Evolutionary conservation across 2,113 vertebrate species (phyloP).

Genomic region (Petaurus breviceps): DNA sequence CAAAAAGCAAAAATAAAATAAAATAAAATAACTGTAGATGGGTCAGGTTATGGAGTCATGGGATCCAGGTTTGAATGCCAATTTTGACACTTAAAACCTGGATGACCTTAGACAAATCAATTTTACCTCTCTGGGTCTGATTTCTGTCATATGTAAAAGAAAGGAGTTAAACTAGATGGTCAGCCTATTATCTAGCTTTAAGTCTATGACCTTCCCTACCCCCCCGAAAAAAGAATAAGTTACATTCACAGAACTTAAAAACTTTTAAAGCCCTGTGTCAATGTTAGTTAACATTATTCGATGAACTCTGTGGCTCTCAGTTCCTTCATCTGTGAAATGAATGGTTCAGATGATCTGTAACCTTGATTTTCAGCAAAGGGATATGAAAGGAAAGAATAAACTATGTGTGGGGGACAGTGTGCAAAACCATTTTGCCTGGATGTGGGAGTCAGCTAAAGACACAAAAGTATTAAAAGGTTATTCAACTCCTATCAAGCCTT

Average conservation of each 20-base stretch:
- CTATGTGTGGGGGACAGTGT: neutral
- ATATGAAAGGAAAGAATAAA: neutral
- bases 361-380: neutral
- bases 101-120: neutral
- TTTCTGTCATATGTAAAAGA: neutral
- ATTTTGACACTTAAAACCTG: neutral
- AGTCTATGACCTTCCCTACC: neutral
- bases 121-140: neutral
- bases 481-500: neutral
- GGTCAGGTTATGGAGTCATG: neutral
- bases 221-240: neutral
- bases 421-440: neutral
- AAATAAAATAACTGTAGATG: neutral
- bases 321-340: neutral
- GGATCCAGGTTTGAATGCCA: neutral
- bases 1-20: too few species aligned
- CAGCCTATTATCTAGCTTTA: neutral
- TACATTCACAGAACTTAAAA: neutral
- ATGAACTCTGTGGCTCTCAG: neutral
- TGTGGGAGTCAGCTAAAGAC: neutral
- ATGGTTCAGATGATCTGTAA: neutral
- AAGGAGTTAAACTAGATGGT: neutral
- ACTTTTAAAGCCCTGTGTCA: neutral
- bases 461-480: neutral
- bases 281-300: neutral